These are phyloP conservation scores for Dasypus novemcinctus DNA, from an alignment of 2,113 vertebrate genomes.

Conservation along the genomic window DNA sequence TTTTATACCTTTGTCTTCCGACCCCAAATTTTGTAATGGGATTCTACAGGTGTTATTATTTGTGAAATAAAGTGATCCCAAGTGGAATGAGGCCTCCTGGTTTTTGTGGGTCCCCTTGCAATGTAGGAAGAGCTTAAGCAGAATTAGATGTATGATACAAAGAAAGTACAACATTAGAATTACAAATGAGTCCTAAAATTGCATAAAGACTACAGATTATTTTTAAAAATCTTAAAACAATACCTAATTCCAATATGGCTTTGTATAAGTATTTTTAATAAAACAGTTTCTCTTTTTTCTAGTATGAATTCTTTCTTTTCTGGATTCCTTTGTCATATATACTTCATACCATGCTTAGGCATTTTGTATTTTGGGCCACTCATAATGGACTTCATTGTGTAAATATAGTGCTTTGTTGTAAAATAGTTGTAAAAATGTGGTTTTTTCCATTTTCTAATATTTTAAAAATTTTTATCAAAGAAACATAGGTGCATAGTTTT, in stretches of 20 bases:
- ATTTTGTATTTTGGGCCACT: neutral
- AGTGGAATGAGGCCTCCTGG: neutral
- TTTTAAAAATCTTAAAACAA: constrained; percentile 21
- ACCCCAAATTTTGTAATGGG: constrained; percentile 29
- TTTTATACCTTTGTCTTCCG: neutral
- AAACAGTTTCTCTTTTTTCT: constrained; percentile 20
- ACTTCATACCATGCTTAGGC: neutral
- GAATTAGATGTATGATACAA: constrained; percentile 27
- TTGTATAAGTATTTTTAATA: neutral
- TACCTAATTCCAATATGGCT: constrained; percentile 21
- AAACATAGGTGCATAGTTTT: neutral
- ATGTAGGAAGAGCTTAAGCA: neutral
- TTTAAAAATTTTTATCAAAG: neutral
- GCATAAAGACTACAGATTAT: constrained; percentile 10
- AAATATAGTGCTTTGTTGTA: neutral
- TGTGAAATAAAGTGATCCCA: constrained; percentile 46
- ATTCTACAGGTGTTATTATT: neutral
- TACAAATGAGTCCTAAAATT: constrained; percentile 15
- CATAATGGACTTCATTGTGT: neutral
- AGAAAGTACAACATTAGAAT: constrained; percentile 10
- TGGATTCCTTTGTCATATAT: neutral
- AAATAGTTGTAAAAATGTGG: neutral
- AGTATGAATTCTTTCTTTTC: neutral
- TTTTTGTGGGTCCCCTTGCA: neutral
- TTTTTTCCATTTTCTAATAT: constrained; percentile 8